Base-by-base conservation (phyloP, 2,113 vertebrate species). In the Lagopus muta region DNA sequence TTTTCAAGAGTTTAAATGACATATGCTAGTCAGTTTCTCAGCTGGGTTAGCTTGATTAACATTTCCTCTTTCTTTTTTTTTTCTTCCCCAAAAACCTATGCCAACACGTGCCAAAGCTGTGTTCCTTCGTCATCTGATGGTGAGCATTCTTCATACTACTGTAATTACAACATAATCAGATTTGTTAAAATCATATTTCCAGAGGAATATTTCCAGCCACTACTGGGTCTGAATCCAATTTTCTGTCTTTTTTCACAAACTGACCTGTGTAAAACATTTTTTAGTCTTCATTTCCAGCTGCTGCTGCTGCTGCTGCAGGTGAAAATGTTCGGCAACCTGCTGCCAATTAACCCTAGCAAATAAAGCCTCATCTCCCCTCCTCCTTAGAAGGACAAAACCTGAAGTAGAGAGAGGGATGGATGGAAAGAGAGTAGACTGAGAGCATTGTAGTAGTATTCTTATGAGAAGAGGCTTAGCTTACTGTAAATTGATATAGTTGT, bases 381-480 rank as follows among this genome's bases (percentile, higher is more conserved):
- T 11, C 13, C 7, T 62, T 70, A 22, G 52, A 54, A 10, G 16
- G 30, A 19, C 6, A n/a, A n/a, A 32, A 57, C 19, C 5, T 6
- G 8, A 21, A 22, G 6, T 3, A 2, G 4, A 10, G 19, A 19
- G 9, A 30, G 30, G 18, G 17, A 10, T 57, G 18, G 17, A 10
- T 57, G 10, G 18, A 32, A 32, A n/a, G 30, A 32, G 30, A 30
- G 32, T 4, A 4, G 3, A 5, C 7, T 32, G 19, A 69, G 27
- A 2, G 0, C 11, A 28, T 3, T 8, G 2, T 12, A 16, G 18
- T 20, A 36, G 2, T 34, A 52, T 43, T 13, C 8, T 10, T 20
- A 3, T 10, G 15, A 47, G 30, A 11, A 71, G 11, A 61, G 60
- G n/a, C 19, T 64, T 32, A 62, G 3, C 6, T 52, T 45, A 28